Evolutionary conservation across 2,888 invertebrate species (phyloP), one percentile per base, ranked within the genome.

Genomic region (Folsomia manolachei): DNA sequence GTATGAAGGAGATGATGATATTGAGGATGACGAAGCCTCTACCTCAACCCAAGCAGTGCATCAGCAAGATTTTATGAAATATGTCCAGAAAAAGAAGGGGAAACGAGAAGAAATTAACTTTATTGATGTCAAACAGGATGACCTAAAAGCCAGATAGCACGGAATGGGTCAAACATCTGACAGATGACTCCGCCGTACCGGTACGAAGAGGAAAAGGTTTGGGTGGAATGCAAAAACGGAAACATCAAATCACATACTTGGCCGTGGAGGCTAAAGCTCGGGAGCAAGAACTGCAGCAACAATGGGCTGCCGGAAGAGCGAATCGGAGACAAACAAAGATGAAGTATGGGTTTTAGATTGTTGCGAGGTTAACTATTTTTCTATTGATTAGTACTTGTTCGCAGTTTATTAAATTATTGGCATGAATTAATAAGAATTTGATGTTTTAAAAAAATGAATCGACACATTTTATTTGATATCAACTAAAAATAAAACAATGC

Each of bases 341-440:
- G 51, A 97, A 97, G 88, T 97, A 97, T 87, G 96, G 97, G 62
- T 97, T 97, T 86, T 96, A 89, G n/a, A n/a, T n/a, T n/a, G n/a
- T n/a, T n/a, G n/a, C n/a, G n/a, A n/a, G n/a, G n/a, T n/a, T n/a
- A n/a, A n/a, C n/a, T n/a, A n/a, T n/a, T n/a, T 39, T 39, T 39
- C 39, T 39, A 39, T 39, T 39, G 7, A 39, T 14, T 14, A 4
- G 14, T 4, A 39, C 7, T 4, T 9, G 39, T 39, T 9, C 14
- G 39, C 14, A 39, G 39, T 39, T 39, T 4, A 39, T 39, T 4
- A 4, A 39, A 39, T 39, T 39, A 9, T 39, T 39, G 4, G 39
- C 39, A 39, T 39, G 39, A 4, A 39, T 14, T 9, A 39, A 39
- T 39, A 39, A n/a, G n/a, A n/a, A n/a, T n/a, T n/a, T n/a, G n/a